These are phyloP conservation scores for Rhinolophus ferrumequinum DNA, from an alignment of 2,113 vertebrate species.

Conservation along the genomic window DNA sequence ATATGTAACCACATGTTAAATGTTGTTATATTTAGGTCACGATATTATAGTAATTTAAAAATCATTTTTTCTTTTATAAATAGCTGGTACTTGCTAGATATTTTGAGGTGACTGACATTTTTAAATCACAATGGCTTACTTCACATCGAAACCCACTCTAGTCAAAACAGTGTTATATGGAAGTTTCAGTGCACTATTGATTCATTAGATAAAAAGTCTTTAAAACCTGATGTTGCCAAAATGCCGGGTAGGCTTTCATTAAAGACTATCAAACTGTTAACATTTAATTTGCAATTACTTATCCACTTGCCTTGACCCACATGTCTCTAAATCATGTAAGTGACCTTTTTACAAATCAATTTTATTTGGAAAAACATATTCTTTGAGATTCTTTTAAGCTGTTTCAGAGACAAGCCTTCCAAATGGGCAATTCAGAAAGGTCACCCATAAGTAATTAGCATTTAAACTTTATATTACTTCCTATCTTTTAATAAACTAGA, in stretches of 20 bases:
- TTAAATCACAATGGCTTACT: neutral
- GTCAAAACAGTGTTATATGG: neutral
- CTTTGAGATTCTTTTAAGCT: slow-evolving; percentile 65
- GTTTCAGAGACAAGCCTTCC: slow-evolving; percentile 77
- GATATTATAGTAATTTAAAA: neutral
- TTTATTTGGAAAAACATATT: slow-evolving; percentile 66
- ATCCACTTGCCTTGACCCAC: neutral
- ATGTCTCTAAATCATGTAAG: slow-evolving; percentile 39
- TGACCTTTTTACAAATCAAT: slow-evolving; percentile 77
- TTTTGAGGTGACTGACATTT: neutral
- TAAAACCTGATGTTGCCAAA: slow-evolving; percentile 3
- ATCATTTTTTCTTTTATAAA: slow-evolving; percentile 16
- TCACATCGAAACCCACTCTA: neutral
- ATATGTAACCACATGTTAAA: neutral
- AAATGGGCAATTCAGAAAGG: slow-evolving; percentile 76
- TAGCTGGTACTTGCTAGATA: neutral
- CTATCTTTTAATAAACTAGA: slow-evolving; percentile 38
- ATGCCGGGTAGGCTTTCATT: neutral
- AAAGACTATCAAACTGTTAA: slow-evolving; percentile 47
- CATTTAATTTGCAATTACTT: slow-evolving; percentile 56
- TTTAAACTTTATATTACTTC: slow-evolving; percentile 60
- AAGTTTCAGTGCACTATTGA: neutral
- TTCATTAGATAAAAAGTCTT: slow-evolving; percentile 39
- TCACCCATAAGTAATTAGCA: slow-evolving; percentile 81
- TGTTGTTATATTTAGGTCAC: neutral